Evolutionary conservation across 1,140 invertebrate genomes (phyloP).

Genomic region (Eriosoma lanigerum): DNA sequence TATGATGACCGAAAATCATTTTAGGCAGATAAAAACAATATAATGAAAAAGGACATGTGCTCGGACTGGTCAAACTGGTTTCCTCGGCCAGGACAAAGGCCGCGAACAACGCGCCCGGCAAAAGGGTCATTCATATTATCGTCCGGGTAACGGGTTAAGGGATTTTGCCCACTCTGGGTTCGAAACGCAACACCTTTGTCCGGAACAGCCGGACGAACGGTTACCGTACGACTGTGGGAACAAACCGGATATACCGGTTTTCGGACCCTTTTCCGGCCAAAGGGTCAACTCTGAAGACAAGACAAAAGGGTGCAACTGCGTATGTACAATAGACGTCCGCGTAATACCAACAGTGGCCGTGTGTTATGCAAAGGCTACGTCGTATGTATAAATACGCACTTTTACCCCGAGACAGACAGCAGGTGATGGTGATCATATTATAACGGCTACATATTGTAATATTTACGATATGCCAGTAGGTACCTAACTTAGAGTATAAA

Average conservation of each 20-base stretch:
- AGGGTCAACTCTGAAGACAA: slow-evolving; percentile 51
- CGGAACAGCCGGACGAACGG: slow-evolving; percentile 34
- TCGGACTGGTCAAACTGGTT: slow-evolving; percentile 51
- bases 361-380: neutral
- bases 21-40: neutral
- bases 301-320: slow-evolving; percentile 32
- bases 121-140: neutral
- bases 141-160: slow-evolving; percentile 20
- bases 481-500: too few relatives aligned
- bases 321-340: slow-evolving; percentile 1
- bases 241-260: slow-evolving; percentile 50
- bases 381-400: neutral
- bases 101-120: neutral
- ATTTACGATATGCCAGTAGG: neutral
- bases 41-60: slow-evolving; percentile 29
- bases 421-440: slow-evolving; percentile 9
- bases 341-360: slow-evolving; percentile 1
- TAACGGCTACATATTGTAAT: neutral
- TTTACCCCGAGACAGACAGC: slow-evolving; percentile 18
- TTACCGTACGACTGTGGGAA: slow-evolving; percentile 25
- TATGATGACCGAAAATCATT: neutral
- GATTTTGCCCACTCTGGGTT: slow-evolving; percentile 29
- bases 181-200: slow-evolving; percentile 12
- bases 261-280: slow-evolving; percentile 43
- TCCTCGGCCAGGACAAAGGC: slow-evolving; percentile 32